A percentile compares a stretch with the other conserved stretches of the same genome.
phyloP scores from a whole-genome alignment of 35 echinoderm and acorn worm species.

The Amphiura filiformis region DNA sequence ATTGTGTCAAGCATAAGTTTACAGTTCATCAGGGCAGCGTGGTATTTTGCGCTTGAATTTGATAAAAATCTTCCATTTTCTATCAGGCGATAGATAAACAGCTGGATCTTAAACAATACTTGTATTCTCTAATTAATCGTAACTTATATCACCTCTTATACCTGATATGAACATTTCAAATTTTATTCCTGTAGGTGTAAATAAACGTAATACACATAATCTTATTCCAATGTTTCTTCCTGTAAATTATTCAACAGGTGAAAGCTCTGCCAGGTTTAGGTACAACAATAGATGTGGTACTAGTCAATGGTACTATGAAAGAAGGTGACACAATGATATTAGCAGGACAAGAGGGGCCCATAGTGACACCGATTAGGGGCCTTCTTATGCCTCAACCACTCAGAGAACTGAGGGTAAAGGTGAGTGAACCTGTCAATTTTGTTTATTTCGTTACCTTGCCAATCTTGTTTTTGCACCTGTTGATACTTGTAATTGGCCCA shows the following conservation, averaged over 20 bases:
- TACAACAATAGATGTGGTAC: conserved; percentile 88
- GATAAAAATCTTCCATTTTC: no score
- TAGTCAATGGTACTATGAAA: conserved; percentile 79
- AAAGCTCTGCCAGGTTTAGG: conserved; percentile 94
- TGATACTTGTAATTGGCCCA: no score
- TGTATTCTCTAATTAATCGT: no score
- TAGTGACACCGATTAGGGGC: conserved; percentile 85
- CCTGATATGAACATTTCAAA: no score
- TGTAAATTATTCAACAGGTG: conserved; percentile 79
- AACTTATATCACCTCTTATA: no score
- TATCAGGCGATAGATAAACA: no score
- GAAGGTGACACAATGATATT: conserved; percentile 91
- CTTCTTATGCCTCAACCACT: conserved; percentile 89
- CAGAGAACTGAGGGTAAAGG: conserved; percentile 90
- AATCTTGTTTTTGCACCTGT: no score
- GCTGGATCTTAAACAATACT: no score
- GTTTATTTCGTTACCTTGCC: neutral
- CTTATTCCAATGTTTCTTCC: conserved; percentile 73
- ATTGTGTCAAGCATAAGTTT: no score
- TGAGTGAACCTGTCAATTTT: conserved; percentile 29
- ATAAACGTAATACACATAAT: neutral
- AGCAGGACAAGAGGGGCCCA: conserved; percentile 96
- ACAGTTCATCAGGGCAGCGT: no score
- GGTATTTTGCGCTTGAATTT: no score
- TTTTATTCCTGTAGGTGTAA: no score